phyloP scores from a whole-genome alignment of 2,888 invertebrate species.

The Biston stratarius region DNA sequence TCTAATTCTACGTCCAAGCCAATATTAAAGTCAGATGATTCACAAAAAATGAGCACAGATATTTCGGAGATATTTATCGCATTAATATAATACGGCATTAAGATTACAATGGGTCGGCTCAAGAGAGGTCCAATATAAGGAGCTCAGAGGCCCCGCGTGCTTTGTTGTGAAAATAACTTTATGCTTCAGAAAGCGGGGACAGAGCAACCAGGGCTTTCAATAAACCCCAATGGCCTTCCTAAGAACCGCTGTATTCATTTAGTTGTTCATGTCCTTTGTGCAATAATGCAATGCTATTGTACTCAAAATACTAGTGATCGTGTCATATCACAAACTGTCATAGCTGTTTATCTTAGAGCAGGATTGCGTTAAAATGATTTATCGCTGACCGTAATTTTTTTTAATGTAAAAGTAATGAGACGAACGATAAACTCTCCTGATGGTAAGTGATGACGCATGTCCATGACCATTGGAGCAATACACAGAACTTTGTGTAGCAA shows the following conservation, averaged over 20 bases:
- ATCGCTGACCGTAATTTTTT: slow-evolving; percentile 53
- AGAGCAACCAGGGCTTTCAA: slow-evolving; percentile 77
- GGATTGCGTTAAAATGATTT: slow-evolving; percentile 47
- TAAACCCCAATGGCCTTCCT: slow-evolving; percentile 77
- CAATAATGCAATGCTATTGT: slow-evolving; percentile 73
- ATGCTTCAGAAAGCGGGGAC: slow-evolving; percentile 78
- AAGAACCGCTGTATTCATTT: slow-evolving; percentile 68
- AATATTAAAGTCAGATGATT: slow-evolving; percentile 77
- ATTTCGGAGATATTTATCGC: slow-evolving; percentile 83
- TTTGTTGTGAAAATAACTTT: slow-evolving; percentile 86
- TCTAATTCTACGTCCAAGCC: slow-evolving; percentile 65
- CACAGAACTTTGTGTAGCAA: too few species aligned
- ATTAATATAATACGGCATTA: slow-evolving; percentile 86
- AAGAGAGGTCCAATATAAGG: slow-evolving; percentile 84
- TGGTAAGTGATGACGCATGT: too few species aligned
- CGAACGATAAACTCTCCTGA: too few species aligned
- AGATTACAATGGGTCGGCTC: slow-evolving; percentile 84
- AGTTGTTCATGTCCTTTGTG: slow-evolving; percentile 74
- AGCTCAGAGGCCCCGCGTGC: slow-evolving; percentile 77
- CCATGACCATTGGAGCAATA: too few species aligned
- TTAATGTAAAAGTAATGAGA: too few species aligned
- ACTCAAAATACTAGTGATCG: slow-evolving; percentile 46
- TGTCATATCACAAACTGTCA: slow-evolving; percentile 45
- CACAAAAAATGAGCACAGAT: slow-evolving; percentile 73
- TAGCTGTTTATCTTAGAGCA: slow-evolving; percentile 45